A percentile compares a stretch with the other conserved stretches of the same genome.
These are phyloP conservation scores for Megathymus violae DNA, from an alignment of 1,140 invertebrate genomes.

Conservation along the genomic window DNA sequence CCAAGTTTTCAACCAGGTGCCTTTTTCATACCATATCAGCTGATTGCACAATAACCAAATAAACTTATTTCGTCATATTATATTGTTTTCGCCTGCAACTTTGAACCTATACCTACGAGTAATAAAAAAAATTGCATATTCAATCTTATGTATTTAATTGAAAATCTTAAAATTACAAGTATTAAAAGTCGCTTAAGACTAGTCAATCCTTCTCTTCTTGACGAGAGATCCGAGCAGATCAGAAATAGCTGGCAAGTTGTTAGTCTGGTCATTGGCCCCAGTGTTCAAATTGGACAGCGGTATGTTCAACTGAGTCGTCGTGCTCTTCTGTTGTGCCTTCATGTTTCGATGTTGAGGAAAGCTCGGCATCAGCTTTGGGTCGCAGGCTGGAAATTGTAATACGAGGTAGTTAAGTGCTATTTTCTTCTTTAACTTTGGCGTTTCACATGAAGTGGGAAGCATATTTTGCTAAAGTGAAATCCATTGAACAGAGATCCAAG, in stretches of 20 bases:
- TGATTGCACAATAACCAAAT: too few relatives aligned
- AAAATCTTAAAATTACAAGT: slow-evolving; percentile 15
- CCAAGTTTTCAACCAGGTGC: too few relatives aligned
- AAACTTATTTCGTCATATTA: not conserved
- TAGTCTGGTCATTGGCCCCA: slow-evolving; percentile 87
- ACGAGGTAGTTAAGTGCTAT: too few relatives aligned
- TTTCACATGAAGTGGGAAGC: too few relatives aligned
- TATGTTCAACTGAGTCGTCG: slow-evolving; percentile 70
- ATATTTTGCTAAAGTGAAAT: too few relatives aligned
- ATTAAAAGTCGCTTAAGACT: too few relatives aligned
- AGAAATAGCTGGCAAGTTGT: slow-evolving; percentile 89
- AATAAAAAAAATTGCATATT: too few relatives aligned
- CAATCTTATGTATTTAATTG: slow-evolving; percentile 32
- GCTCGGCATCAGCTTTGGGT: slow-evolving; percentile 97
- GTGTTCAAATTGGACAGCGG: slow-evolving; percentile 83
- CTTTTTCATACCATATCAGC: too few relatives aligned
- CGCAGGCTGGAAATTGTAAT: slow-evolving; percentile 94
- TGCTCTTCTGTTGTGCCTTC: slow-evolving; percentile 85
- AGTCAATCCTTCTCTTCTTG: slow-evolving; percentile 88
- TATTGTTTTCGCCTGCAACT: not conserved
- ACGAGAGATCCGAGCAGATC: slow-evolving; percentile 90
- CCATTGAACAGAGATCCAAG: too few relatives aligned
- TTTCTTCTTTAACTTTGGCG: too few relatives aligned
- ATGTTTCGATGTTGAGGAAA: slow-evolving; percentile 98
- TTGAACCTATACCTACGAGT: too few relatives aligned